Conservation (phyloP, 2,888 invertebrate species). For the Amblyjoppa fuscipennis region DNA sequence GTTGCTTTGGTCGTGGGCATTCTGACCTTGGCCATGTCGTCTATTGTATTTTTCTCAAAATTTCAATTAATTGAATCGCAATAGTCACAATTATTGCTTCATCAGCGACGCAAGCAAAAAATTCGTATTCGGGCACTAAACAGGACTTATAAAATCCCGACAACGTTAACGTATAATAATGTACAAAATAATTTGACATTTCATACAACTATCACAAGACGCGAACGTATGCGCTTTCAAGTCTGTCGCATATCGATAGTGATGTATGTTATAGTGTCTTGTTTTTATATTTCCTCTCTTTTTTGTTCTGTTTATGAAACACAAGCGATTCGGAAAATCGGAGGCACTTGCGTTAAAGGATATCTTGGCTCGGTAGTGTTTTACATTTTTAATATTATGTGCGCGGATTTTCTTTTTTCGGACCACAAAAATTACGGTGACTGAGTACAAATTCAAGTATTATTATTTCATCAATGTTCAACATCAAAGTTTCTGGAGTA, state of each 20-base stretch:
- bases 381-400: slow-evolving; percentile 7
- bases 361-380: slow-evolving; percentile 40
- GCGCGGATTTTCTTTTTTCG: slow-evolving; percentile 30
- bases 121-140: slow-evolving; percentile 33
- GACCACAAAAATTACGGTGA: slow-evolving; percentile 26
- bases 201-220: slow-evolving; percentile 43
- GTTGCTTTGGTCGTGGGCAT: slow-evolving; percentile 59
- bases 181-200: slow-evolving; percentile 66
- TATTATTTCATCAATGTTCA: slow-evolving; percentile 61
- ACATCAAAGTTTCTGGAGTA: slow-evolving; percentile 50
- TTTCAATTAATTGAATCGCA: slow-evolving; percentile 46
- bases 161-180: slow-evolving; percentile 45
- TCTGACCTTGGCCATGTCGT: slow-evolving; percentile 67
- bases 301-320: slow-evolving; percentile 35
- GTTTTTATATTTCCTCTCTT: slow-evolving; percentile 20
- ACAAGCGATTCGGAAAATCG: slow-evolving; percentile 57
- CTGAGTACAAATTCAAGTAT: slow-evolving; percentile 61
- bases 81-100: slow-evolving; percentile 37
- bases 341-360: slow-evolving; percentile 56
- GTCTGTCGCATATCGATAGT: slow-evolving; percentile 27
- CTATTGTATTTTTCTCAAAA: slow-evolving; percentile 30
- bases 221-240: not conserved
- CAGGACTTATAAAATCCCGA: slow-evolving; percentile 46
- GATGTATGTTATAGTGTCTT: slow-evolving; percentile 23
- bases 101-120: slow-evolving; percentile 14